Evolutionary conservation across 2,797 vertebrate genomes (phyloP).

Genomic region (Meriones psammophilus): DNA sequence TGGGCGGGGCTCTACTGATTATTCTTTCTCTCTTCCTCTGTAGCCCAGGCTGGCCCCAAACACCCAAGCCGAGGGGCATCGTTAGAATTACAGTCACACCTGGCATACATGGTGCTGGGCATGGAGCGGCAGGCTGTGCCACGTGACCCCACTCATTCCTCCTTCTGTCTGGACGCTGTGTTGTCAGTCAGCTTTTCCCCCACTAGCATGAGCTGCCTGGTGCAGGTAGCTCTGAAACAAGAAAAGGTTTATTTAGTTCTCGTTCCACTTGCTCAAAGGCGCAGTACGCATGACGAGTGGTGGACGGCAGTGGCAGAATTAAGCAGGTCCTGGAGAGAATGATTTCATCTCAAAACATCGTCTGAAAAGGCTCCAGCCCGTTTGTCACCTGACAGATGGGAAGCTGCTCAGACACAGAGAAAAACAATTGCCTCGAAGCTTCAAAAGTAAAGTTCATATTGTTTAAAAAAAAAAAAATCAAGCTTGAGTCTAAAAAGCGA

Average conservation of each 20-base stretch:
- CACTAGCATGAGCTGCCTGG: not conserved
- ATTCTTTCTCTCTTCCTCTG: too few species aligned
- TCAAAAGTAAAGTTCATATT: constrained; percentile 63
- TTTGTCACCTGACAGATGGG: constrained; percentile 76
- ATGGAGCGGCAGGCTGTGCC: not conserved
- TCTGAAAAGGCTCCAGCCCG: constrained; percentile 65
- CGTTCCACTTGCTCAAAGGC: not conserved
- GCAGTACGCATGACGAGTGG: not conserved
- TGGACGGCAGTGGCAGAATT: not conserved
- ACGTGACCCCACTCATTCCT: not conserved
- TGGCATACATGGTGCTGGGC: not conserved
- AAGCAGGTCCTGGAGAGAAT: not conserved
- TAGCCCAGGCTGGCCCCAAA: not conserved
- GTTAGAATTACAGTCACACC: not conserved
- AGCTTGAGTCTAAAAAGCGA: constrained; percentile 32
- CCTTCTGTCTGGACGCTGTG: not conserved
- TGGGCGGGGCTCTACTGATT: not conserved
- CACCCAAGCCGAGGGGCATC: not conserved
- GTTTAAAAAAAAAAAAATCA: not conserved
- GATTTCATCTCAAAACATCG: not conserved
- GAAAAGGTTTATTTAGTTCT: not conserved
- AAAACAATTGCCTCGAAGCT: constrained; percentile 73
- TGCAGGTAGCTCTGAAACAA: not conserved
- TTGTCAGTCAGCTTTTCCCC: not conserved
- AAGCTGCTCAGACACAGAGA: constrained; percentile 27